Percentiles rank a stretch among this genome's conserved stretches.
phyloP scores from a whole-genome alignment of 1,140 invertebrate genomes.

The Trissolcus basalis region DNA sequence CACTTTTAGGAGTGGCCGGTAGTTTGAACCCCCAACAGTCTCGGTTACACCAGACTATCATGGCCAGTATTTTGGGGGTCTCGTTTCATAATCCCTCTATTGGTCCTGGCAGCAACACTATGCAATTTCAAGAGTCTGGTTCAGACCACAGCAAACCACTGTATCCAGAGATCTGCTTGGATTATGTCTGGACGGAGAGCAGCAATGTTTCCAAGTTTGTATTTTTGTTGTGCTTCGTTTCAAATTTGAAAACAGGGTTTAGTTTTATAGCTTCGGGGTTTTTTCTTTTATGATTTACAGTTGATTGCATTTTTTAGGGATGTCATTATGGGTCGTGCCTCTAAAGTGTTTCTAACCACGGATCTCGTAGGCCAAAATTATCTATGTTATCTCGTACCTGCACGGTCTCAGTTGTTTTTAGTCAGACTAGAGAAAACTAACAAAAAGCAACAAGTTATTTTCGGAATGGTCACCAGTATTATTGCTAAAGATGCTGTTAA shows the following conservation, averaged over 20 bases:
- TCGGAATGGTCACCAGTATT: slow-evolving; percentile 84
- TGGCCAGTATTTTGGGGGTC: slow-evolving; percentile 63
- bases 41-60: slow-evolving; percentile 69
- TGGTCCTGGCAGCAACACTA: slow-evolving; percentile 59
- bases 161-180: slow-evolving; percentile 89
- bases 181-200: slow-evolving; percentile 91
- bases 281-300: not conserved
- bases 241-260: no score
- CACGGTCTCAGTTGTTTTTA: slow-evolving; percentile 82
- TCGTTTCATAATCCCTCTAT: slow-evolving; percentile 60
- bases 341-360: slow-evolving; percentile 86
- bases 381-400: slow-evolving; percentile 86
- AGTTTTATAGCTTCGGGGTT: no score
- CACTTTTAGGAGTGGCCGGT: slow-evolving; percentile 57
- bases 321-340: slow-evolving; percentile 77
- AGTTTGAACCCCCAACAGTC: slow-evolving; percentile 62
- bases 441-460: slow-evolving; percentile 80
- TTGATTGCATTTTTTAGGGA: slow-evolving; percentile 66
- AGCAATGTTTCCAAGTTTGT: slow-evolving; percentile 76
- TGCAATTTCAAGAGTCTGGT: slow-evolving; percentile 63
- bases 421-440: slow-evolving; percentile 86
- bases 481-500: slow-evolving; percentile 89
- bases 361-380: slow-evolving; percentile 90
- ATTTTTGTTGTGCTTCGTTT: no score
- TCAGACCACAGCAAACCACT: slow-evolving; percentile 80